A percentile compares a stretch with the other conserved stretches of the same genome.
These are phyloP conservation scores for Meliscaeva auricollis DNA, from an alignment of 2,888 invertebrate species.

Conservation along the genomic window DNA sequence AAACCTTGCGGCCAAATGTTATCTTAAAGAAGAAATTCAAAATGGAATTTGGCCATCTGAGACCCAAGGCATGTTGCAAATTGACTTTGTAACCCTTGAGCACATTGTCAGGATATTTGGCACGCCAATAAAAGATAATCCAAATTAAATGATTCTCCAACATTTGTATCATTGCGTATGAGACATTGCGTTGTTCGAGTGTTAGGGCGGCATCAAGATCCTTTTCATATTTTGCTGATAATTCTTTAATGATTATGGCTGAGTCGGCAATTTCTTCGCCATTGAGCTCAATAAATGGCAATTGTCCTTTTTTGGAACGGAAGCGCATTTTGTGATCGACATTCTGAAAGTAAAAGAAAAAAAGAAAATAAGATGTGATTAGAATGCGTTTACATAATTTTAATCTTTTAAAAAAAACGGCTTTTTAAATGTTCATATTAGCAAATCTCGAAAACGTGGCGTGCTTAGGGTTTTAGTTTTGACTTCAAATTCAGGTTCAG, in stretches of 20 bases:
- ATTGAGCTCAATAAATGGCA: constrained; percentile 97
- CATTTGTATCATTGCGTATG: constrained; percentile 97
- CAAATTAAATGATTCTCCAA: constrained; percentile 96
- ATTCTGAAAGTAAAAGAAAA: constrained; percentile 88
- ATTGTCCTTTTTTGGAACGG: constrained; percentile 96
- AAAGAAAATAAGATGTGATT: constrained; percentile 2
- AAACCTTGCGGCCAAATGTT: constrained; percentile 93
- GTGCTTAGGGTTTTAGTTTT: too few relatives aligned
- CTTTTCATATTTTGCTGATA: constrained; percentile 92
- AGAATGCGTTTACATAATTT: too few relatives aligned
- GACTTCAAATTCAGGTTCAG: too few relatives aligned
- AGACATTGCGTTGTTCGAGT: constrained; percentile 93
- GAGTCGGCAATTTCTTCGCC: constrained; percentile 98
- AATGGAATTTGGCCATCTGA: constrained; percentile 93
- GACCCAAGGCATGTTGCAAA: constrained; percentile 94
- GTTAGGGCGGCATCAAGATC: constrained; percentile 93
- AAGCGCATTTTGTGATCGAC: constrained; percentile 97
- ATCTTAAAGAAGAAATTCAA: constrained; percentile 96
- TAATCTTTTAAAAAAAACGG: too few relatives aligned
- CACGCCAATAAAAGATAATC: constrained; percentile 96
- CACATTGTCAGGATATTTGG: constrained; percentile 95
- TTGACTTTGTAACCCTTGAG: constrained; percentile 96
- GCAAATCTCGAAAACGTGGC: too few relatives aligned
- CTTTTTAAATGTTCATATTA: too few relatives aligned
- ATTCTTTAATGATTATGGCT: constrained; percentile 94